Base-by-base conservation (phyloP, 2,888 invertebrate species). In the Aphidius colemani region DNA sequence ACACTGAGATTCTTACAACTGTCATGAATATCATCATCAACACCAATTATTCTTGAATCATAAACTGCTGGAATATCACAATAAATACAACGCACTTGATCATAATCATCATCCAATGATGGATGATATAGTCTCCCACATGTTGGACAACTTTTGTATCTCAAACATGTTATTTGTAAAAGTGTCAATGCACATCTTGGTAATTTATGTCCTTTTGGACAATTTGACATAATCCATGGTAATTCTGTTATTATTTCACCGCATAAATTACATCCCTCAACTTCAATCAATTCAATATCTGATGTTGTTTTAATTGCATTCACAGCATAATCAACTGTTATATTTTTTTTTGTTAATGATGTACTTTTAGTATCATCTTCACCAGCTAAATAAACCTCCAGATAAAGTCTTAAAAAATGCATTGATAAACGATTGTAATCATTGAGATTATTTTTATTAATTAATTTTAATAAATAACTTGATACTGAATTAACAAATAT, bases 111-210 rank as follows among this genome's bases (percentile, higher is more conserved):
- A 45, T 79, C 77, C 39, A 81, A 66, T 43, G 69, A 73, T 0
- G 77, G 70, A 70, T 82, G 82, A 69, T 77, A 80, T 2, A 80
- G 71, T 68, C 74, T 64, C 6, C 69, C 69, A 63, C 81, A 82
- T 67, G 78, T 70, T 0, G 73, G 71, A 59, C 82, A 82, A 4
- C 65, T 69, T 40, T 72, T 73, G 60, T 75, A 80, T 9, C 69
- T 68, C 1, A 74, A 59, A 4, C 67, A 64, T 1, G 77, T 76
- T 44, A 81, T 71, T 72, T 80, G 82, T 18, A 80, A 69, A 7
- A 80, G 69, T 8, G 79, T 81, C 9, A 76, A 59, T 4, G 79
- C 75, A 63, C 82, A 82, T 59, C 82, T 73, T 3, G 78, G 73
- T 45, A 82, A 67, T 51, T 74, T 73, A 62, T 82, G 82, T 8